Evolutionary conservation across 2,888 invertebrate genomes (phyloP).

Genomic region (Spialia ferax): DNA sequence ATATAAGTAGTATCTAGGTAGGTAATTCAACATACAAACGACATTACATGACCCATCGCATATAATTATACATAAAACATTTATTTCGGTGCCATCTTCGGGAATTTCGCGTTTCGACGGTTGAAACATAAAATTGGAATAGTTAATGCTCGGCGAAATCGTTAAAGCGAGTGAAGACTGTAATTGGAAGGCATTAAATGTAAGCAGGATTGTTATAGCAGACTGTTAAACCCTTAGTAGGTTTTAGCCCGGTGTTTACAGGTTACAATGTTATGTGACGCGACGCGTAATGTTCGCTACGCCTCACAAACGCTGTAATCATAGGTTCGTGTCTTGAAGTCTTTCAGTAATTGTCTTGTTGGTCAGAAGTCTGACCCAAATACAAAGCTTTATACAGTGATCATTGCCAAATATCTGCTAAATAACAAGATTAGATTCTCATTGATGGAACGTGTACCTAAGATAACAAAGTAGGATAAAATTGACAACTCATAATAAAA

Average conservation of each 20-base stretch:
- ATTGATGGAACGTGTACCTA: too few relatives aligned
- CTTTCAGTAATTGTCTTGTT: constrained; percentile 18
- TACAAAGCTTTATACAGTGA: background rate
- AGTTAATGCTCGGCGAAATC: constrained; percentile 82
- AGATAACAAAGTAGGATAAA: too few relatives aligned
- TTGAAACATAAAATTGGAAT: constrained; percentile 83
- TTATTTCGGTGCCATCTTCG: constrained; percentile 48
- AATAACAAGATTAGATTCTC: background rate
- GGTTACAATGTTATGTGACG: constrained; percentile 68
- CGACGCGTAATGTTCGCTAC: constrained; percentile 42
- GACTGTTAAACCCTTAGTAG: constrained; percentile 81
- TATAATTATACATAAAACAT: constrained; percentile 54
- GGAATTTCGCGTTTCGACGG: constrained; percentile 71
- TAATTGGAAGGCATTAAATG: constrained; percentile 85
- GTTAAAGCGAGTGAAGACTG: constrained; percentile 80
- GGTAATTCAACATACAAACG: constrained; percentile 1
- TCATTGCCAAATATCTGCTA: background rate
- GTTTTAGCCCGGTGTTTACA: constrained; percentile 80
- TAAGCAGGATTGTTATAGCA: constrained; percentile 77
- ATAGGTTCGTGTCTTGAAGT: constrained; percentile 41
- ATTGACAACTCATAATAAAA: too few relatives aligned
- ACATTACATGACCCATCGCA: constrained; percentile 46
- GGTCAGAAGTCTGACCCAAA: constrained; percentile 13
- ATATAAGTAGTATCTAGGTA: too few relatives aligned
- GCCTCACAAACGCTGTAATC: constrained; percentile 43